A percentile compares a stretch with the other conserved stretches of the same genome.
phyloP scores from a whole-genome alignment of 2,113 vertebrate genomes.

The Spheniscus mendiculus region DNA sequence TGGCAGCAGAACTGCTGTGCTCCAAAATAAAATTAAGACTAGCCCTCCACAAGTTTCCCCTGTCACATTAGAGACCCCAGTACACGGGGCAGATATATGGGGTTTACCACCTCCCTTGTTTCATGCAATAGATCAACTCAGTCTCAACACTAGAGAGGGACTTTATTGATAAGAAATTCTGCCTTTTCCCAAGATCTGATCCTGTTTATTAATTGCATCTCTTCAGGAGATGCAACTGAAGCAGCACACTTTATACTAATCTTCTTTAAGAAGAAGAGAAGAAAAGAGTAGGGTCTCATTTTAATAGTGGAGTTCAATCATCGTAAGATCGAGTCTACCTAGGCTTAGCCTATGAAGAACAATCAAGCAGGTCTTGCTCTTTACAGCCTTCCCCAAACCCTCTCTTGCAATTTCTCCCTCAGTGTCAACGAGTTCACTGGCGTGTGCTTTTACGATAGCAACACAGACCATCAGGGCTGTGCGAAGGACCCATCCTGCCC shows the following conservation, averaged over 20 bases:
- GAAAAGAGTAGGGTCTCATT: not conserved
- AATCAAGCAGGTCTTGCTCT: not conserved
- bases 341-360: not conserved
- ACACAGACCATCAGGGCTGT: not conserved
- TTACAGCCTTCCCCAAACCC: not conserved
- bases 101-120: not conserved
- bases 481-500: not conserved
- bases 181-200: not conserved
- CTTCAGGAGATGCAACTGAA: not conserved
- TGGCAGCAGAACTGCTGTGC: not conserved
- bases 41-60: not conserved
- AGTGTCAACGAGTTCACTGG: not conserved
- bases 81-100: fast-evolving
- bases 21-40: not conserved
- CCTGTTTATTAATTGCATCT: not conserved
- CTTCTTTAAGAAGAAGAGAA: not conserved
- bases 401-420: not conserved
- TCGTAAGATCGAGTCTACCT: not conserved
- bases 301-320: not conserved
- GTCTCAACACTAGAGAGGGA: not conserved
- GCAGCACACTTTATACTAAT: not conserved
- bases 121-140: not conserved
- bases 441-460: not conserved
- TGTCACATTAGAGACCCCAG: not conserved
- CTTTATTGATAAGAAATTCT: not conserved